Percentiles rank a stretch among this genome's conserved stretches.
Evolutionary conservation across 1,140 invertebrate species (phyloP).

Genomic region (Maniola jurtina): DNA sequence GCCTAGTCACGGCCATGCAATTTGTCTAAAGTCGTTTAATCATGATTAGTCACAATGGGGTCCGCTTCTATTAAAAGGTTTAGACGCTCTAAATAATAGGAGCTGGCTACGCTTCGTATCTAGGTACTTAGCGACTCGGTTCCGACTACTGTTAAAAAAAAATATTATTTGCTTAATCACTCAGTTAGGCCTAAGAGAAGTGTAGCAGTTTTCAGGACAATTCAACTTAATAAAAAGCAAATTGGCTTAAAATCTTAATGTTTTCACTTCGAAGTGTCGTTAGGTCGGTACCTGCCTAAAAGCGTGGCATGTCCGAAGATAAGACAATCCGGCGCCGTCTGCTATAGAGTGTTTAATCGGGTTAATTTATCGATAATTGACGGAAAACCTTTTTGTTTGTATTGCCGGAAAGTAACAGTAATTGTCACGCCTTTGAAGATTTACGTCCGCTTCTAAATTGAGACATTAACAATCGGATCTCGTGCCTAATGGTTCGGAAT

Average conservation of each 20-base stretch:
- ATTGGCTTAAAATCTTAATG: conserved; percentile 68
- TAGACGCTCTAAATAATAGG: conserved; percentile 59
- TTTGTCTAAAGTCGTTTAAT: conserved; percentile 78
- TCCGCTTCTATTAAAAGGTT: conserved; percentile 70
- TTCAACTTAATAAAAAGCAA: conserved; percentile 62
- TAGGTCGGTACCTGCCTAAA: conserved; percentile 72
- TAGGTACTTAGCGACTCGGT: conserved; percentile 18
- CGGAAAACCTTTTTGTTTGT: conserved; percentile 78
- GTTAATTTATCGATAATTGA: conserved; percentile 79
- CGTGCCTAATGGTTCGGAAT: conserved; percentile 78
- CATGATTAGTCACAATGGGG: conserved; percentile 77
- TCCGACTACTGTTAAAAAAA: conserved; percentile 18
- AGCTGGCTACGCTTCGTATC: conserved; percentile 45
- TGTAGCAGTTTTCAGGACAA: neutral
- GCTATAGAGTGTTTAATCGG: conserved; percentile 73
- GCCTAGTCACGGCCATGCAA: conserved; percentile 75
- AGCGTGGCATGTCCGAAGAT: conserved; percentile 75
- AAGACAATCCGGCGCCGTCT: conserved; percentile 72
- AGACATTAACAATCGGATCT: conserved; percentile 78
- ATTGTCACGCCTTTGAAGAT: conserved; percentile 79
- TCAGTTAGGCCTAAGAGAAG: neutral
- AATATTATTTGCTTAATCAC: neutral
- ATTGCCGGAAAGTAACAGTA: conserved; percentile 78
- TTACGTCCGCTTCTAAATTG: conserved; percentile 78
- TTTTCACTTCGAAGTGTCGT: conserved; percentile 58